Evolutionary conservation across 2,888 invertebrate species (phyloP).

Genomic region (Nymphalis polychloros): DNA sequence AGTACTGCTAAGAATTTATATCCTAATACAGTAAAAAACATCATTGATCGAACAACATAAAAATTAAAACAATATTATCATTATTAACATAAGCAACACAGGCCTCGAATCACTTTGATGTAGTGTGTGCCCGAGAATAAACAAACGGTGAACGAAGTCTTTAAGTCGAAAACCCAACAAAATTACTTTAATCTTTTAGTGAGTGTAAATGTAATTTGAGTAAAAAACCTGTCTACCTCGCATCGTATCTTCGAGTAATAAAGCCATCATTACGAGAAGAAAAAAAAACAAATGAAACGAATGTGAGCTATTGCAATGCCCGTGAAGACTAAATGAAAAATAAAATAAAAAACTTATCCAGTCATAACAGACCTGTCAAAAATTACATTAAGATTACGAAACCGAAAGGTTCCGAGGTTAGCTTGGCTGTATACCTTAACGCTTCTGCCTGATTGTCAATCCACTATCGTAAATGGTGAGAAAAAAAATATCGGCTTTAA

Average conservation of each 20-base stretch:
- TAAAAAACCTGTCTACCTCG: conserved; percentile 16
- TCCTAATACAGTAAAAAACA: too few species aligned
- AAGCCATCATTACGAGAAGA: conserved; percentile 22
- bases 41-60: too few species aligned
- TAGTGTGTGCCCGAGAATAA: not conserved
- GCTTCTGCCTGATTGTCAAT: conserved; percentile 33
- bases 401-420: conserved; percentile 25
- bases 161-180: conserved; percentile 8
- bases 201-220: conserved; percentile 14
- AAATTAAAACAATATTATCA: not conserved
- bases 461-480: conserved; percentile 37
- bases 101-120: not conserved
- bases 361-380: conserved; percentile 26
- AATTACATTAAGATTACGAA: conserved; percentile 33
- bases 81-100: not conserved
- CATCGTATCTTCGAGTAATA: conserved; percentile 20
- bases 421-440: conserved; percentile 28
- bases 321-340: conserved; percentile 1
- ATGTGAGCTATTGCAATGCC: not conserved
- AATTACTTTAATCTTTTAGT: conserved; percentile 14
- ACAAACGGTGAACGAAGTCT: conserved; percentile 5
- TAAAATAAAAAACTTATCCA: conserved; percentile 6
- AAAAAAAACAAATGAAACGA: conserved; percentile 8
- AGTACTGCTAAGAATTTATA: too few species aligned
- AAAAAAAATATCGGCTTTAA: conserved; percentile 38